These are phyloP conservation scores for Anthrax anthrax DNA, from an alignment of 2,888 invertebrate genomes.

Conservation along the genomic window DNA sequence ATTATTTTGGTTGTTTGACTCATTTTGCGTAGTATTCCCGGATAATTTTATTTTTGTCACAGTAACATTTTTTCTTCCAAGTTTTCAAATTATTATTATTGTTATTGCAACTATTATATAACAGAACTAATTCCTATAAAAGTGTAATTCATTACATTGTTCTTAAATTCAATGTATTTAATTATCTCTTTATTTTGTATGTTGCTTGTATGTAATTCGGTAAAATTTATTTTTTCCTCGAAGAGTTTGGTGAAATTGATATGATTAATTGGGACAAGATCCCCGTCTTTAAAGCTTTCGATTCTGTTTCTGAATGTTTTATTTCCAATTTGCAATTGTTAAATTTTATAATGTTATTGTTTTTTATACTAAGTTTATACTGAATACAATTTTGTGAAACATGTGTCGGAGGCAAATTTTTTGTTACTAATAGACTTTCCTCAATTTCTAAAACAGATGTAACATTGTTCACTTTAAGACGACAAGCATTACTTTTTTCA, in stretches of 20 bases:
- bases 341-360: not conserved
- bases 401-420: not conserved
- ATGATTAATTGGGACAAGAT: not conserved
- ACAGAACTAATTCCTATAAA: not conserved
- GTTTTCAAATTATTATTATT: not conserved
- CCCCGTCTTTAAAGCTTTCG: not conserved
- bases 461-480: not conserved
- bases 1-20: not conserved
- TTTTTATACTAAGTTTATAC: not conserved
- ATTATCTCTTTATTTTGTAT: not conserved
- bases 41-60: not conserved
- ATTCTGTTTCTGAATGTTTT: not conserved
- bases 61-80: not conserved
- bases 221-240: not conserved
- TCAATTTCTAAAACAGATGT: not conserved
- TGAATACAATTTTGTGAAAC: not conserved
- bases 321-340: not conserved
- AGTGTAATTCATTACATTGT: not conserved
- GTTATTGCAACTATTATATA: not conserved
- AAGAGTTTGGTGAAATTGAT: not conserved
- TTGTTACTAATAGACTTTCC: not conserved
- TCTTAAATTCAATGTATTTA: not conserved
- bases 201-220: not conserved
- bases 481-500: not conserved
- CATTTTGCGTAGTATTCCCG: not conserved